Evolutionary conservation across 2,113 vertebrate species (phyloP).

Genomic region (Spermophilus dauricus): DNA sequence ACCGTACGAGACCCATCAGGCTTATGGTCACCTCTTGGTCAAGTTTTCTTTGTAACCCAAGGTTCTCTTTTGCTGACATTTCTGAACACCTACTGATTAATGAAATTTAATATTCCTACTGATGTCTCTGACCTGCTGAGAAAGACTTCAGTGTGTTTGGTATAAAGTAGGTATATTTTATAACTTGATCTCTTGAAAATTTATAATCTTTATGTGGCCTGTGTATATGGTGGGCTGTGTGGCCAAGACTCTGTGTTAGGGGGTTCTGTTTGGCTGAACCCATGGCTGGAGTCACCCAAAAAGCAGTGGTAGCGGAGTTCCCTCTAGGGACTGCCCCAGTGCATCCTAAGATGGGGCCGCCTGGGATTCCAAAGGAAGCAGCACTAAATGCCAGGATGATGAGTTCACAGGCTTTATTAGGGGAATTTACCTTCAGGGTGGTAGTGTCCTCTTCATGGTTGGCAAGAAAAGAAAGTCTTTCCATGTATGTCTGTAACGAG

Average conservation of each 20-base stretch:
- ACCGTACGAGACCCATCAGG: too few relatives aligned
- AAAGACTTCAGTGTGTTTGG: not conserved
- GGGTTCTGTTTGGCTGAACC: not conserved
- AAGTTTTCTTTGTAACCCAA: not conserved
- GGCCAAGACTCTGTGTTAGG: not conserved
- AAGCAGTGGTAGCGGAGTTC: not conserved
- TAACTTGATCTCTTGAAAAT: constrained; percentile 8
- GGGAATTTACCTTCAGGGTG: not conserved
- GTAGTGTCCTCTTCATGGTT: not conserved
- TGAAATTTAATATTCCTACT: not conserved
- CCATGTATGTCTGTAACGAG: not conserved
- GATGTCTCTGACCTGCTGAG: not conserved
- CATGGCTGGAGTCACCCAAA: not conserved
- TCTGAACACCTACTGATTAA: not conserved
- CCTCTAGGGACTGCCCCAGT: not conserved
- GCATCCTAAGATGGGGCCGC: not conserved
- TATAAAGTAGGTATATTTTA: not conserved
- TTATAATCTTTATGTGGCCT: not conserved
- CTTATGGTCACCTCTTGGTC: not conserved
- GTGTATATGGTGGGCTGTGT: not conserved
- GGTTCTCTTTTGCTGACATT: not conserved
- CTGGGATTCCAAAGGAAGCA: not conserved
- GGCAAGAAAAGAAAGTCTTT: not conserved
- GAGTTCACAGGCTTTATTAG: not conserved
- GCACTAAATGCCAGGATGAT: not conserved